phyloP scores from a whole-genome alignment of 2,113 vertebrate genomes.

The Trachemys scripta region DNA sequence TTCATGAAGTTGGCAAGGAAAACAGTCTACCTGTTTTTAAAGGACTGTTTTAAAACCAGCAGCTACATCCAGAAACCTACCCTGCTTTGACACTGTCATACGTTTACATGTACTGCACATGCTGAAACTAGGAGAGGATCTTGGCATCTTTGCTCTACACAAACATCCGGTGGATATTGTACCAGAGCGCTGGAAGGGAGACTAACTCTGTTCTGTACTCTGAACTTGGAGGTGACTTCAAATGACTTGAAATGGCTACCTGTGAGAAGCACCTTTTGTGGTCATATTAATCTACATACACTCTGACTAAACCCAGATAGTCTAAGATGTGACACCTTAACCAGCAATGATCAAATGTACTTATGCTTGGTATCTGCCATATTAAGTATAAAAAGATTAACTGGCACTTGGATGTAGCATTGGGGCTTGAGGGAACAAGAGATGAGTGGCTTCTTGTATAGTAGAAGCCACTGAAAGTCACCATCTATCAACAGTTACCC shows the following conservation, averaged over 20 bases:
- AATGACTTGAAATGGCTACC: neutral
- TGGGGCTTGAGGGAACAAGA: neutral
- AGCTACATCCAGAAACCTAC: conserved; percentile 50
- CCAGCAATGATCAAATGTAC: neutral
- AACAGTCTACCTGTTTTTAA: conserved; percentile 54
- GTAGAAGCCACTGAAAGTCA: neutral
- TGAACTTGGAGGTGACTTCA: neutral
- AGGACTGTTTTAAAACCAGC: conserved; percentile 64
- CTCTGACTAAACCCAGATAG: neutral
- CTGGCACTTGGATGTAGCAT: conserved; percentile 4
- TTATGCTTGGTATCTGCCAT: neutral
- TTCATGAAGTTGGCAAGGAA: conserved; percentile 37
- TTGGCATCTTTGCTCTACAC: neutral
- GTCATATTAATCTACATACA: neutral
- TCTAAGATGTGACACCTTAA: conserved; percentile 10
- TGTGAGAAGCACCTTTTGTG: neutral
- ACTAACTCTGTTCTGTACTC: neutral
- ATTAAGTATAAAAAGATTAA: conserved; percentile 5
- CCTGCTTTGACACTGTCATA: conserved; percentile 70
- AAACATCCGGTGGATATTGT: neutral
- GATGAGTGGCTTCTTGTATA: conserved; percentile 14
- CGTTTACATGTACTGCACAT: conserved; percentile 77
- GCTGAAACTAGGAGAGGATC: conserved; percentile 66
- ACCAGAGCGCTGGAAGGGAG: neutral
- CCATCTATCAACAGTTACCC: neutral